Evolutionary conservation across 1,140 invertebrate genomes (phyloP).

Genomic region (Homarus americanus): DNA sequence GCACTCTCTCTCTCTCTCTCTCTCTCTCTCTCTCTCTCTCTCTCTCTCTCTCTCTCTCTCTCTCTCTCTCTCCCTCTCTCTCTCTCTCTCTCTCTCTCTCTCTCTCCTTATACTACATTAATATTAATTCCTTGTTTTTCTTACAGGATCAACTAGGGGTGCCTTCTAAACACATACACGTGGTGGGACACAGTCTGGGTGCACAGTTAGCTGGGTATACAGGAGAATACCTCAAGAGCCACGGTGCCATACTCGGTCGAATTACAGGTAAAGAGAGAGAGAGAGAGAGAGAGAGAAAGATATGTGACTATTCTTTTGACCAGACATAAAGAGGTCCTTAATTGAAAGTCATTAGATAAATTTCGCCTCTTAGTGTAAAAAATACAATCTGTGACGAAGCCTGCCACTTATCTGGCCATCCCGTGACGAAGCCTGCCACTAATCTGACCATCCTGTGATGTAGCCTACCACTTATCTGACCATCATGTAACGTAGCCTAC

Average conservation of each 20-base stretch:
- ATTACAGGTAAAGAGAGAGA: slow-evolving; percentile 79
- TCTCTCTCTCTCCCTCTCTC: not conserved
- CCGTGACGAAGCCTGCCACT: no score
- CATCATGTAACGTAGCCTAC: no score
- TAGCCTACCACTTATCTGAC: no score
- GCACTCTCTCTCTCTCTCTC: not conserved
- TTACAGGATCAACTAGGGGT: slow-evolving; percentile 80
- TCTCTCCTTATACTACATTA: not conserved
- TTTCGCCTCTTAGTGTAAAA: no score
- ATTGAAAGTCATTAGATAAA: no score
- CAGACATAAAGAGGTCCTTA: no score
- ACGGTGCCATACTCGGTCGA: slow-evolving; percentile 83
- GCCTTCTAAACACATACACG: slow-evolving; percentile 81
- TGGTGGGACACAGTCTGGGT: slow-evolving; percentile 94
- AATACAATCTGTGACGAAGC: no score
- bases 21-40: not conserved
- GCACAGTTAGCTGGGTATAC: slow-evolving; percentile 91
- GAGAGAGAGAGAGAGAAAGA: no score
- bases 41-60: not conserved
- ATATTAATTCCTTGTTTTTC: not conserved
- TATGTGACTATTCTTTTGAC: no score
- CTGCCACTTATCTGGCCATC: no score
- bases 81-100: not conserved
- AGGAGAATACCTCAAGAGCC: slow-evolving; percentile 85
- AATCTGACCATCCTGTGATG: no score